phyloP scores from a whole-genome alignment of 2,888 invertebrate species.

The Phortica magna region DNA sequence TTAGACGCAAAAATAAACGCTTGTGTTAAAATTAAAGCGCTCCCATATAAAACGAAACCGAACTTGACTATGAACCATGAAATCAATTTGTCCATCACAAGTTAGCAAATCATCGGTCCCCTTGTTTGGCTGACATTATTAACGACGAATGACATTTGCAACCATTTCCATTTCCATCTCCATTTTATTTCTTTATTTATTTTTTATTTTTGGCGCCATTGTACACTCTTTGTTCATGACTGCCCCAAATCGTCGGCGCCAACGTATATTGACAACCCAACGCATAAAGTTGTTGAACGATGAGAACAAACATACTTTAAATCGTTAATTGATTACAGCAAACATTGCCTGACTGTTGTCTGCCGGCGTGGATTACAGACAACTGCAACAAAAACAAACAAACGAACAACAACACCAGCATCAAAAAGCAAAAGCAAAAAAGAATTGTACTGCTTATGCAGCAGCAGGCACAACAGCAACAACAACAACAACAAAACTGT shows the following conservation, averaged over 20 bases:
- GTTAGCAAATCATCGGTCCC: too few species aligned
- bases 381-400: constrained; percentile 9
- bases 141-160: too few species aligned
- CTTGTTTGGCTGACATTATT: too few species aligned
- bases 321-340: constrained; percentile 72
- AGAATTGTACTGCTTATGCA: constrained; percentile 21
- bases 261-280: not conserved
- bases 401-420: constrained; percentile 8
- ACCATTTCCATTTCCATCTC: constrained; percentile 23
- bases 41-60: too few species aligned
- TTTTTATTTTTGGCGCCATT: not conserved
- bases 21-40: too few species aligned
- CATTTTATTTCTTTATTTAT: not conserved
- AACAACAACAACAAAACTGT: constrained; percentile 12
- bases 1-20: too few species aligned
- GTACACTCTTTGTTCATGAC: not conserved
- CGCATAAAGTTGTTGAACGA: not conserved
- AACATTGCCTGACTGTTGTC: constrained; percentile 54
- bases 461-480: constrained; percentile 7
- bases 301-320: constrained; percentile 55
- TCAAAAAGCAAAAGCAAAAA: not conserved
- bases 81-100: too few species aligned
- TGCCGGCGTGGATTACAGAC: constrained; percentile 26
- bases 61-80: too few species aligned
- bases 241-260: not conserved